These are phyloP conservation scores for Aphidius gifuensis DNA, from an alignment of 1,140 invertebrate species.

Conservation along the genomic window DNA sequence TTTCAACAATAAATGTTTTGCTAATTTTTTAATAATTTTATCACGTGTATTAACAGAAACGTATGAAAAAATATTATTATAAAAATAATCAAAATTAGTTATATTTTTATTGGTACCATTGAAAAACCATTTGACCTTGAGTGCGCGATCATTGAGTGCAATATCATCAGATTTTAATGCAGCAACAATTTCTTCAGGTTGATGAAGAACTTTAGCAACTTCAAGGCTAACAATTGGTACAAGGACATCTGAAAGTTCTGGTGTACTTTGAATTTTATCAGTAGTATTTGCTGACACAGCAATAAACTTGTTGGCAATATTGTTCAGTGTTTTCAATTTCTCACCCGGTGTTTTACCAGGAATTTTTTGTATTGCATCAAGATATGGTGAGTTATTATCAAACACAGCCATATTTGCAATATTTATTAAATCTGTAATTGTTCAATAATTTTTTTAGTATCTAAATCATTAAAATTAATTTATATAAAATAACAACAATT, in stretches of 20 bases:
- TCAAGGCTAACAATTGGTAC: constrained; percentile 30
- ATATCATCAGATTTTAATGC: constrained; percentile 35
- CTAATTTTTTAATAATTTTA: constrained; percentile 33
- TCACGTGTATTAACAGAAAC: constrained; percentile 33
- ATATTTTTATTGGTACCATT: constrained; percentile 22
- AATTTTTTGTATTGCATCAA: too few species aligned
- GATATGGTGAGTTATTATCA: too few species aligned
- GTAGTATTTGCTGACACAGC: too few species aligned
- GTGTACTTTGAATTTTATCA: too few species aligned
- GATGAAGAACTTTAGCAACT: constrained; percentile 28
- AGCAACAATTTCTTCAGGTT: constrained; percentile 27
- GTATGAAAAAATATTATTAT: constrained; percentile 29
- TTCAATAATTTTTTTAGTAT: too few species aligned
- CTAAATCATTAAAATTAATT: too few species aligned
- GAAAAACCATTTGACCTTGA: constrained; percentile 37
- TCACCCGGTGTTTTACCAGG: too few species aligned
- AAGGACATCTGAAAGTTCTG: constrained; percentile 27
- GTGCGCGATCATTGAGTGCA: constrained; percentile 30
- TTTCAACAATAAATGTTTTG: constrained; percentile 16
- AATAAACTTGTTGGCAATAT: too few species aligned
- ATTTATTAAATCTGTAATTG: too few species aligned
- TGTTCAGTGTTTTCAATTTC: too few species aligned
- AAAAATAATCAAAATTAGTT: constrained; percentile 33
- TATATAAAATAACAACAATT: too few species aligned
- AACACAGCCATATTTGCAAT: too few species aligned